Evolutionary conservation across 2,888 invertebrate species (phyloP).

Genomic region (Zonitis immaculata): DNA sequence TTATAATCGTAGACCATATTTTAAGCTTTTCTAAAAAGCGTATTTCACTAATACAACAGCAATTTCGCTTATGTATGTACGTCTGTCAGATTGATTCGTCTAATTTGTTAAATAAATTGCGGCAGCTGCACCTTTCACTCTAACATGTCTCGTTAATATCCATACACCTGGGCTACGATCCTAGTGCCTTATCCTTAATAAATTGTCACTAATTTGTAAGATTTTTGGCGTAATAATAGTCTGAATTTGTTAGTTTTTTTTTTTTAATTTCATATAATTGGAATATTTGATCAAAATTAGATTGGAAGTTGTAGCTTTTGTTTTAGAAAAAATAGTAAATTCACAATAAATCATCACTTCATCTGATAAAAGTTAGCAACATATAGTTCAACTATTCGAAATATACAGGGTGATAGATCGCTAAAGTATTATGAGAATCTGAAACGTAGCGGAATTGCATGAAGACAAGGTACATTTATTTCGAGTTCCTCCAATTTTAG

Average conservation of each 20-base stretch:
- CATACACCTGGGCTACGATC: slow-evolving; percentile 19
- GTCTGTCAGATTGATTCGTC: slow-evolving; percentile 27
- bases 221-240: neutral
- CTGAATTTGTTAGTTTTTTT: neutral
- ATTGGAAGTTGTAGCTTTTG: too few species aligned
- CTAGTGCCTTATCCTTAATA: slow-evolving; percentile 8
- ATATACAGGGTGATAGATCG: too few species aligned
- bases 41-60: slow-evolving; percentile 20
- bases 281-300: too few species aligned
- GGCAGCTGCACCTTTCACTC: slow-evolving; percentile 24
- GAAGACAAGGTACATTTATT: too few species aligned
- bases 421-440: too few species aligned
- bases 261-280: too few species aligned
- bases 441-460: too few species aligned
- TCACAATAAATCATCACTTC: neutral
- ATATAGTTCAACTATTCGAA: too few species aligned
- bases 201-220: slow-evolving; percentile 10
- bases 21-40: slow-evolving; percentile 17
- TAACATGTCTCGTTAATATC: slow-evolving; percentile 13
- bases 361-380: neutral
- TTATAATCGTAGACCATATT: slow-evolving; percentile 22
- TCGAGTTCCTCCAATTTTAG: too few species aligned
- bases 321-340: neutral
- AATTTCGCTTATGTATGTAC: too few species aligned
- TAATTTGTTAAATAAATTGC: slow-evolving; percentile 30